These are phyloP conservation scores for Phrynocephalus forsythii DNA, from an alignment of 2,797 vertebrate genomes.

Conservation along the genomic window DNA sequence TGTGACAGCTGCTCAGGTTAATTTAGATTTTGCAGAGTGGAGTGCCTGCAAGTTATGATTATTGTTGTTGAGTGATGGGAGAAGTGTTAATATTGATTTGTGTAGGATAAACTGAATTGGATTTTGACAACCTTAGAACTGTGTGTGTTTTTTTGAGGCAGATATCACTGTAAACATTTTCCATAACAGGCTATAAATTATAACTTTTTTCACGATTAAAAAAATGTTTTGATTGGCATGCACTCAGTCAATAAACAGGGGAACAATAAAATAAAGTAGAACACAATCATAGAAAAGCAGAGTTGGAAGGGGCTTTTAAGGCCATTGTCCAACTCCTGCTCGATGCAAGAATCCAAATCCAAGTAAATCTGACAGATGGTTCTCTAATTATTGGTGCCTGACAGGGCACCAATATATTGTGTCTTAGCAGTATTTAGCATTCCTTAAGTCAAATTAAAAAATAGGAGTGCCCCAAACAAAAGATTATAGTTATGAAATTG, in stretches of 20 bases:
- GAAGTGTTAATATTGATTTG: constrained; percentile 30
- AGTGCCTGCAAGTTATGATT: constrained; percentile 21
- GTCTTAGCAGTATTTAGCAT: too few relatives aligned
- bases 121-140: constrained; percentile 40
- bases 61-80: background rate
- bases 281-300: background rate
- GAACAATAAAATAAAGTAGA: constrained; percentile 11
- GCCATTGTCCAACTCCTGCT: too few relatives aligned
- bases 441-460: too few relatives aligned
- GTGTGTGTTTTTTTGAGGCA: constrained; percentile 16
- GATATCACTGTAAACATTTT: background rate
- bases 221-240: constrained; percentile 20
- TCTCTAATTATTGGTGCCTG: too few relatives aligned
- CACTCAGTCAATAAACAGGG: background rate
- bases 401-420: too few relatives aligned
- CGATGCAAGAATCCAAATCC: too few relatives aligned
- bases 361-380: too few relatives aligned
- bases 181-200: background rate
- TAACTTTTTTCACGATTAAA: constrained; percentile 23
- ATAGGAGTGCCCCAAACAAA: too few relatives aligned
- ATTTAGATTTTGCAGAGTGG: constrained; percentile 11
- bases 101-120: constrained; percentile 18
- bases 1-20: background rate
- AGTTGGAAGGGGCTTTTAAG: too few relatives aligned
- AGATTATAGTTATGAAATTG: too few relatives aligned